These are phyloP conservation scores for Mallotus villosus DNA, from an alignment of 2,797 vertebrate genomes.

Conservation along the genomic window DNA sequence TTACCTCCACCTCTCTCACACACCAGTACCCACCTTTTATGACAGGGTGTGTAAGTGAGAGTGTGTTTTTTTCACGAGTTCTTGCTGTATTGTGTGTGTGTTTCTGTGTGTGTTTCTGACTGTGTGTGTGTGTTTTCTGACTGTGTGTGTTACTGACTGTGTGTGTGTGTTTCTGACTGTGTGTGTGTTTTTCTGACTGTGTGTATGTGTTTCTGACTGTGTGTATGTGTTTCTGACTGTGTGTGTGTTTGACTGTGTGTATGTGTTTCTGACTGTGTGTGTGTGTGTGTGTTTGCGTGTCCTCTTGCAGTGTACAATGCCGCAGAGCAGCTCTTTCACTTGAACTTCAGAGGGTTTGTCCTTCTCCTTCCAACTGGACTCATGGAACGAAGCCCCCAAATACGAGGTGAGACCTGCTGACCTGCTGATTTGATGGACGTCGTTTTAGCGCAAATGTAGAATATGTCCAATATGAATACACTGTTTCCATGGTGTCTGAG, in stretches of 20 bases:
- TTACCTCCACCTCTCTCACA: neutral
- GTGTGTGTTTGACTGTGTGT: slow-evolving; percentile 1
- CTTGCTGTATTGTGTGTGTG: neutral
- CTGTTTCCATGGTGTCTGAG: neutral
- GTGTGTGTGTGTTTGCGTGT: slow-evolving; percentile 3
- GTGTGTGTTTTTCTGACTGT: too few relatives aligned
- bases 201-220: neutral
- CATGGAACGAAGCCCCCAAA: slow-evolving; percentile 97
- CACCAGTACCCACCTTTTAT: too few relatives aligned
- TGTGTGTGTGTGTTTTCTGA: too few relatives aligned
- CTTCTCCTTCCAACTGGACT: slow-evolving; percentile 98
- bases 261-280: neutral
- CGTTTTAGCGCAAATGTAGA: neutral
- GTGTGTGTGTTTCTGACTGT: neutral
- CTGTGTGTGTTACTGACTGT: too few relatives aligned
- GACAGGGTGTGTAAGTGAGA: neutral
- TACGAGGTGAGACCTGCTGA: slow-evolving; percentile 86
- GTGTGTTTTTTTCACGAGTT: neutral
- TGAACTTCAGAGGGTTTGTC: slow-evolving; percentile 97
- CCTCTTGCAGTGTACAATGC: slow-evolving; percentile 89
- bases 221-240: neutral
- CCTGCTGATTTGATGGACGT: neutral
- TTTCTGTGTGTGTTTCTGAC: neutral
- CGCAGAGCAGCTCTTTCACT: slow-evolving; percentile 97
- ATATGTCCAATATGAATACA: too few relatives aligned